phyloP scores from a whole-genome alignment of 2,113 vertebrate species.

The Megaceryle torquata region DNA sequence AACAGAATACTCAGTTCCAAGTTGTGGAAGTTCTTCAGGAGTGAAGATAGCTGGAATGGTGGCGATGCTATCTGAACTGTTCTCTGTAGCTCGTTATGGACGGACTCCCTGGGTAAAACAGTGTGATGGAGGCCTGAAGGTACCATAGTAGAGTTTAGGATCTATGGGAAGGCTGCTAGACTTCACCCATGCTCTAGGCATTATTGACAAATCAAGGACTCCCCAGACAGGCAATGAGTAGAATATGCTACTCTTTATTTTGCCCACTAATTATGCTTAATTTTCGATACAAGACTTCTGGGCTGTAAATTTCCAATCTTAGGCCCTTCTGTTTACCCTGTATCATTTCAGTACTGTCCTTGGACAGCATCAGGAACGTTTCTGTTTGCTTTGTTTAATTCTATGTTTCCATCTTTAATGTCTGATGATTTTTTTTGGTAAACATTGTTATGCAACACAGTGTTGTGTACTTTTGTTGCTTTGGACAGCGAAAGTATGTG shows the following conservation, averaged over 20 bases:
- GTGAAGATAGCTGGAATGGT: neutral
- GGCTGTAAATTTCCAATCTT: neutral
- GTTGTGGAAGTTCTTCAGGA: neutral
- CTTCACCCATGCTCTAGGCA: fast-evolving
- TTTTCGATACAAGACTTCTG: neutral
- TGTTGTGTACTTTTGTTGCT: neutral
- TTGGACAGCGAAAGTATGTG: neutral
- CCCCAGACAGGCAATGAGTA: neutral
- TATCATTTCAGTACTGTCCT: neutral
- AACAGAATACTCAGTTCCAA: neutral
- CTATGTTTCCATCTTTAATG: neutral
- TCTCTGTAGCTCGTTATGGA: neutral
- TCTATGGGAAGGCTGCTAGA: neutral
- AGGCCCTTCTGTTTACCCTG: neutral
- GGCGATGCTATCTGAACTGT: neutral
- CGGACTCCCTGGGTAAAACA: neutral
- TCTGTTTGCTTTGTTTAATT: neutral
- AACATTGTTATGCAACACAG: neutral
- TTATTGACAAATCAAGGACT: neutral
- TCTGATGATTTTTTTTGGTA: neutral
- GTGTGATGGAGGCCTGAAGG: neutral
- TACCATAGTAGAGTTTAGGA: neutral
- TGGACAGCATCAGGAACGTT: neutral
- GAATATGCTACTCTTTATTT: neutral
- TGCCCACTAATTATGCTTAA: neutral